These are phyloP conservation scores for Octopus sinensis DNA, from an alignment of 1,140 invertebrate species.

Conservation along the genomic window DNA sequence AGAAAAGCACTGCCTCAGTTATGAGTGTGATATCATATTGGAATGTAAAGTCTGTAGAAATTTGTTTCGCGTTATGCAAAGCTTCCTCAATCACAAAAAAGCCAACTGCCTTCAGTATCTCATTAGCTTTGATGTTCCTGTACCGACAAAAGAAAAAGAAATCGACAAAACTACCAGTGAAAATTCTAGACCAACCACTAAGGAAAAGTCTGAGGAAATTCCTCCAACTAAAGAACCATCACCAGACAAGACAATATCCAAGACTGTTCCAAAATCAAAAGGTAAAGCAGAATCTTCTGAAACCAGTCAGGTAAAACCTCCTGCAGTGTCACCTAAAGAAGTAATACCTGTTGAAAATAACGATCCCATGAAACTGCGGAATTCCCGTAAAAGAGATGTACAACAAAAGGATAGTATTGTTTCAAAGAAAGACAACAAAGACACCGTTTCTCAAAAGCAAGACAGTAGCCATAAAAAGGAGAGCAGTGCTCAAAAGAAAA, in stretches of 20 bases:
- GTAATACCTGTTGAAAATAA: not conserved
- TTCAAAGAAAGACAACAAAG: not conserved
- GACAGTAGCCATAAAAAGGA: not conserved
- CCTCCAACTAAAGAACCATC: not conserved
- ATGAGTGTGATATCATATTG: constrained; percentile 80
- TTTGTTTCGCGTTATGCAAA: constrained; percentile 77
- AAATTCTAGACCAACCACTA: not conserved
- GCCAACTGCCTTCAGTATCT: constrained; percentile 66
- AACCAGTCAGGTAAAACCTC: too few species aligned
- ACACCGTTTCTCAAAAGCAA: not conserved
- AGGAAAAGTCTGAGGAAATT: not conserved
- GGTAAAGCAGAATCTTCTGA: too few species aligned
- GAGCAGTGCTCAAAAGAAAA: too few species aligned
- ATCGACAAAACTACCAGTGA: not conserved
- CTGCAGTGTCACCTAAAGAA: too few species aligned
- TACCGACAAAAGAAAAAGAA: not conserved
- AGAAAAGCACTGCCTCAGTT: constrained; percentile 67
- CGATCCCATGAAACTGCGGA: not conserved
- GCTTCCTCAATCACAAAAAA: constrained; percentile 81
- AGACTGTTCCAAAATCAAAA: too few species aligned
- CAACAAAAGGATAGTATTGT: not conserved
- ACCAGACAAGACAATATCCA: not conserved
- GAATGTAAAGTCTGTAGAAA: constrained; percentile 80
- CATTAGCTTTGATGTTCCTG: constrained; percentile 4
- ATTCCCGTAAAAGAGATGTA: not conserved